Evolutionary conservation across 2,113 vertebrate genomes (phyloP).

Genomic region (Maccullochella peelii): DNA sequence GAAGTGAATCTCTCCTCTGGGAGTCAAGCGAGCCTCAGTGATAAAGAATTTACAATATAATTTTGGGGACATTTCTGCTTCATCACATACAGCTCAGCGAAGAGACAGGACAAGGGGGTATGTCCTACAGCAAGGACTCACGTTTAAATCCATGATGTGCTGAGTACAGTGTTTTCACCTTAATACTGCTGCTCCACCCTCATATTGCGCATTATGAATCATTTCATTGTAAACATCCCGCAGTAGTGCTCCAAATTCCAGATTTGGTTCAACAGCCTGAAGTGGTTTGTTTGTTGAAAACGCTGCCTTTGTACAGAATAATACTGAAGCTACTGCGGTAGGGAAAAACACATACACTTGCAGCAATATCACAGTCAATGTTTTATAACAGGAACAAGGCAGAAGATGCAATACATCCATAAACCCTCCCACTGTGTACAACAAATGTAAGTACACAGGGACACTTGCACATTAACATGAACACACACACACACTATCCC

Average conservation of each 20-base stretch:
- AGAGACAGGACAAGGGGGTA: constrained; percentile 13
- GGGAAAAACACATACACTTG: constrained; percentile 27
- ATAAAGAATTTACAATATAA: constrained; percentile 20
- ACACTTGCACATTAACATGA: constrained; percentile 21
- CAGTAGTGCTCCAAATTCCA: constrained; percentile 48
- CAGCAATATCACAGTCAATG: constrained; percentile 51
- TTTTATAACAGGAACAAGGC: constrained; percentile 56
- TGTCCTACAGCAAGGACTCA: constrained; percentile 56
- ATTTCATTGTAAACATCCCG: constrained; percentile 58
- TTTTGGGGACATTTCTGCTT: constrained; percentile 34
- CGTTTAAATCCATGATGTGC: constrained; percentile 50
- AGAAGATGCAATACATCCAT: constrained; percentile 43
- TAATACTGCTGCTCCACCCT: constrained; percentile 23
- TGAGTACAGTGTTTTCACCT: constrained; percentile 29
- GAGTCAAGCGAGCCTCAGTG: constrained; percentile 32
- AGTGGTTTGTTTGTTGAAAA: constrained; percentile 47
- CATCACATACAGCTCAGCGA: constrained; percentile 13
- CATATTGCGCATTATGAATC: constrained; percentile 51
- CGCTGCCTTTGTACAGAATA: constrained; percentile 34
- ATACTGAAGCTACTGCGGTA: constrained; percentile 42
- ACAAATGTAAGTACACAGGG: constrained; percentile 46
- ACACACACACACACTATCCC: constrained; percentile 8
- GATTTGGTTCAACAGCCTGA: constrained; percentile 55
- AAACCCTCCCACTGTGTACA: constrained; percentile 44
- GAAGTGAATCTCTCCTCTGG: constrained; percentile 41